A percentile compares a stretch with the other conserved stretches of the same genome.
Evolutionary conservation across 2,888 invertebrate genomes (phyloP).

Genomic region (Caenorhabditis becei): DNA sequence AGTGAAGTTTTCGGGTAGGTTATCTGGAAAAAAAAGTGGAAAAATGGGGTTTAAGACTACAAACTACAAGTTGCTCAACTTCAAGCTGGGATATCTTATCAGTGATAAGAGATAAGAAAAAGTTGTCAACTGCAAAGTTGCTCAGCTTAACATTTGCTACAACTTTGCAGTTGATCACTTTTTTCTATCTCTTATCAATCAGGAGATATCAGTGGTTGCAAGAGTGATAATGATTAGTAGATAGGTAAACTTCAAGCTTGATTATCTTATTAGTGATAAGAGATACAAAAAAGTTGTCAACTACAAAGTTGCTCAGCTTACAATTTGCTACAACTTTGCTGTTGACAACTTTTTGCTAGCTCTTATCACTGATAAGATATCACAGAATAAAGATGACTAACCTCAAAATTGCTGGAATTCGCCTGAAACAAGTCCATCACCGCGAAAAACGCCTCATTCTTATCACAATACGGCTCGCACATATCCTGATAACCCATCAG

Average conservation of each 20-base stretch:
- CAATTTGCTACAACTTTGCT: background rate
- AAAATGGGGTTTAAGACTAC: background rate
- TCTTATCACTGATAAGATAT: background rate
- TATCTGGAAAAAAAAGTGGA: constrained; percentile 42
- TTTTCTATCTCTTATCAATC: background rate
- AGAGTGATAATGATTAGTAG: too few species aligned
- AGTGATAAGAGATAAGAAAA: too few species aligned
- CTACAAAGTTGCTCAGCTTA: too few species aligned
- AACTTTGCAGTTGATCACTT: background rate
- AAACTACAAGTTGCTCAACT: background rate
- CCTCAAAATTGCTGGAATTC: constrained; percentile 62
- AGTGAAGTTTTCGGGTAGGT: constrained; percentile 71
- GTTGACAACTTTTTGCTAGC: background rate
- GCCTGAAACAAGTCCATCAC: constrained; percentile 61
- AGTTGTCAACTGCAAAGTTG: too few species aligned
- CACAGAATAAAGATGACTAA: background rate
- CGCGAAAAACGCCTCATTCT: constrained; percentile 71
- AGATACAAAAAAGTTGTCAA: too few species aligned
- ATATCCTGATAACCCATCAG: constrained; percentile 59
- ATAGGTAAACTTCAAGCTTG: too few species aligned
- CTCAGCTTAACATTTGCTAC: background rate
- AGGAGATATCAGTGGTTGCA: background rate
- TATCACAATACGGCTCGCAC: constrained; percentile 75
- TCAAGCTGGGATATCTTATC: too few species aligned
- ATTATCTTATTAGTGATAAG: too few species aligned